These are phyloP conservation scores for Cryptocephalus moraei DNA, from an alignment of 2,888 invertebrate species.

Conservation along the genomic window DNA sequence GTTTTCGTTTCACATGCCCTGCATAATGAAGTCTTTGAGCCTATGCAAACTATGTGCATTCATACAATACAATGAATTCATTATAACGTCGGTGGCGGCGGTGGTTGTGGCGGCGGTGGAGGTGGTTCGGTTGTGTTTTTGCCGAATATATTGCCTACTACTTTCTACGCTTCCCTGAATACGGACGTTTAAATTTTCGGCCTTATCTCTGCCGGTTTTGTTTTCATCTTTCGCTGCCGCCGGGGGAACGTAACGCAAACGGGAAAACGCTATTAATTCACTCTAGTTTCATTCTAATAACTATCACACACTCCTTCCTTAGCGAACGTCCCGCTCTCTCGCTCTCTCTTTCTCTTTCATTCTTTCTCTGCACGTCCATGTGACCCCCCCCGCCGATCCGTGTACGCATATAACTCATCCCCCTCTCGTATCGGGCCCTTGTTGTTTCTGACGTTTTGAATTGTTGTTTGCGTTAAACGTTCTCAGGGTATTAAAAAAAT, in stretches of 20 bases:
- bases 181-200: constrained; percentile 7
- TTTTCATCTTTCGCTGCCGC: background rate
- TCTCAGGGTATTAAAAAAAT: constrained; percentile 1
- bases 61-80: constrained; percentile 17
- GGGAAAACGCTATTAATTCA: too few relatives aligned
- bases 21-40: constrained; percentile 20
- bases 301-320: too few relatives aligned
- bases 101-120: too few relatives aligned
- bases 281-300: too few relatives aligned
- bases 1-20: constrained; percentile 21
- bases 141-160: constrained; percentile 8
- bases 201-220: constrained; percentile 4
- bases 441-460: constrained; percentile 16
- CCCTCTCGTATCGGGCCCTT: background rate
- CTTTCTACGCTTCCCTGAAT: constrained; percentile 6
- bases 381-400: background rate
- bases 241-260: too few relatives aligned
- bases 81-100: constrained; percentile 6
- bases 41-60: constrained; percentile 20
- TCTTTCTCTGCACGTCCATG: background rate
- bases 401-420: background rate
- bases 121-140: too few relatives aligned
- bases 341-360: background rate
- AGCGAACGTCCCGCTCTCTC: too few relatives aligned
- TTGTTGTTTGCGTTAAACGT: constrained; percentile 16